A percentile compares a stretch with the other conserved stretches of the same genome.
Conservation (phyloP, 2,797 vertebrate species). For the Rhincodon typus region DNA sequence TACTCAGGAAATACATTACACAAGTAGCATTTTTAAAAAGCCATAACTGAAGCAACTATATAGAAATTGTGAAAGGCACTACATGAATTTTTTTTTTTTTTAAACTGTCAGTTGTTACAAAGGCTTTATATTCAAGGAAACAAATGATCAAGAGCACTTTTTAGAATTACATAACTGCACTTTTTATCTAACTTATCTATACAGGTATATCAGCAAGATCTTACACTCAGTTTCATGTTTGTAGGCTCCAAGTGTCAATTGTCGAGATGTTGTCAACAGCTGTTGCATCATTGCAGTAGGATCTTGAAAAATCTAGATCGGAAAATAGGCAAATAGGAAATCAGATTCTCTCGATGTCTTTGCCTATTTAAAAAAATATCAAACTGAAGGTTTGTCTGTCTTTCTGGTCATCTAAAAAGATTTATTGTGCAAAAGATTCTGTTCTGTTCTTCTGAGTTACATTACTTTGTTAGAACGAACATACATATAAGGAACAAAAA, state of each 20-base stretch:
- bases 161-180: neutral
- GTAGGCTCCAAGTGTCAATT: slow-evolving; percentile 88
- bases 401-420: neutral
- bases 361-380: neutral
- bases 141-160: neutral
- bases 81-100: neutral
- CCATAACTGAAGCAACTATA: neutral
- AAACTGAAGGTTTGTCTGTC: neutral
- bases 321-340: slow-evolving; percentile 37
- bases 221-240: slow-evolving; percentile 98
- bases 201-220: slow-evolving; percentile 45
- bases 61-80: neutral
- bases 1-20: neutral
- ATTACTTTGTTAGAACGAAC: too few relatives aligned
- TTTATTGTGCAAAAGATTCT: neutral
- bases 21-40: neutral
- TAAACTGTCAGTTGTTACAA: neutral
- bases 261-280: slow-evolving; percentile 86
- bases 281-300: slow-evolving; percentile 99
- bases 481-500: too few relatives aligned
- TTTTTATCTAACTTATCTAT: neutral
- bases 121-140: neutral
- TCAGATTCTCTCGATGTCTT: neutral
- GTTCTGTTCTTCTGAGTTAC: neutral
- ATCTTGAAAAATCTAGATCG: slow-evolving; percentile 87